phyloP scores from a whole-genome alignment of 2,888 invertebrate genomes.

The Aphelenchoides bicaudatus region DNA sequence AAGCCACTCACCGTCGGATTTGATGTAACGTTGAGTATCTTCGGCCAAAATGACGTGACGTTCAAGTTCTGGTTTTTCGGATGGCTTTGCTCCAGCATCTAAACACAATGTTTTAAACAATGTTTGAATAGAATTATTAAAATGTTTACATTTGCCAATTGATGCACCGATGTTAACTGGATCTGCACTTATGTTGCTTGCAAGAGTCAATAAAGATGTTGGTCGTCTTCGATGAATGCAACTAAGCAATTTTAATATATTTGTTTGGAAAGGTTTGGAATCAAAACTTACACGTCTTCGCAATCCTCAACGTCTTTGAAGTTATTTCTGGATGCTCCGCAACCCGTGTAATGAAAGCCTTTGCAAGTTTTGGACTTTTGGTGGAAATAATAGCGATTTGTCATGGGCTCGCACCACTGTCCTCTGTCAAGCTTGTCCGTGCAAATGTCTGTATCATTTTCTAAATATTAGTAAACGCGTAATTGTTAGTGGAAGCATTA shows the following conservation, averaged over 20 bases:
- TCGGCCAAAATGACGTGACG: conserved; percentile 21
- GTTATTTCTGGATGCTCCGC: conserved; percentile 34
- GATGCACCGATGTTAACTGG: background rate
- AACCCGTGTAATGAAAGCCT: conserved; percentile 59
- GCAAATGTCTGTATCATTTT: conserved; percentile 42
- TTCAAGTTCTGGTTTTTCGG: conserved; percentile 16
- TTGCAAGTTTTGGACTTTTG: conserved; percentile 29
- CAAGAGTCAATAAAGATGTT: background rate
- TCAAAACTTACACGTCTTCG: conserved; percentile 12
- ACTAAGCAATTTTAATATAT: conserved; percentile 1
- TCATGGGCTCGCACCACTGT: conserved; percentile 54
- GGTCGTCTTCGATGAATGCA: conserved; percentile 21
- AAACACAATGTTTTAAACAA: background rate
- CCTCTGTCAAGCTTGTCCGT: conserved; percentile 51
- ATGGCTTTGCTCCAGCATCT: conserved; percentile 27
- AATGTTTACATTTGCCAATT: conserved; percentile 1
- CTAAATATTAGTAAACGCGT: conserved; percentile 8
- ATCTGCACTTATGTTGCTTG: background rate
- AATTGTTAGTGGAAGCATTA: conserved; percentile 4
- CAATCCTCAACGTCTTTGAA: conserved; percentile 2
- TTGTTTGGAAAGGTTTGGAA: background rate
- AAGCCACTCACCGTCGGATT: conserved; percentile 47
- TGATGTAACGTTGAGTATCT: conserved; percentile 38
- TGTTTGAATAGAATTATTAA: too few species aligned
- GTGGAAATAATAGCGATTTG: conserved; percentile 38